Conservation (phyloP, 2,888 invertebrate species). For the Epinotia ramella region DNA sequence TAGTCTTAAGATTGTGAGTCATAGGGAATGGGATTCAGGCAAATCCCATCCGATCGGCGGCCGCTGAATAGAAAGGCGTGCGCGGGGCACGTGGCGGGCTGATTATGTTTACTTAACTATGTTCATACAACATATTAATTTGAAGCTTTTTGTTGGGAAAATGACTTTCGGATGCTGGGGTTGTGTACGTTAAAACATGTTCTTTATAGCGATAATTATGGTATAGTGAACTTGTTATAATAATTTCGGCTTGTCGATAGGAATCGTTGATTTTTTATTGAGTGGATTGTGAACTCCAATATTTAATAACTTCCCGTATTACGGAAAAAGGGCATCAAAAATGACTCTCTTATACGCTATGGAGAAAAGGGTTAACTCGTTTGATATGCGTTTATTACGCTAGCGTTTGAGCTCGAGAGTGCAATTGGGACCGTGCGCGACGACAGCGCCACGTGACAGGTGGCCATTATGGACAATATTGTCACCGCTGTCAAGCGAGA, state of each 20-base stretch:
- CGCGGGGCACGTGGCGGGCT: slow-evolving; percentile 73
- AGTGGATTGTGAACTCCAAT: too few species aligned
- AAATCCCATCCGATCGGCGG: slow-evolving; percentile 74
- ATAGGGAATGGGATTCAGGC: slow-evolving; percentile 76
- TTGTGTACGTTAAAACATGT: slow-evolving; percentile 33
- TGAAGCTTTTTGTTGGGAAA: slow-evolving; percentile 76
- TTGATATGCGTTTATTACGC: too few species aligned
- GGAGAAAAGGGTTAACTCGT: too few species aligned
- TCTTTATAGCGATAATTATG: slow-evolving; percentile 8
- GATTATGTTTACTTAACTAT: slow-evolving; percentile 83
- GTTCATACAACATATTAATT: slow-evolving; percentile 85
- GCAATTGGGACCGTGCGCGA: too few species aligned
- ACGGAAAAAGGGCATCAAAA: too few species aligned
- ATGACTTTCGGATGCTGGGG: slow-evolving; percentile 73
- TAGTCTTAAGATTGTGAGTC: slow-evolving; percentile 75
- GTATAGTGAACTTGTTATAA: not conserved
- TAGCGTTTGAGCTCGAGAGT: not conserved
- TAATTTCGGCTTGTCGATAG: too few species aligned
- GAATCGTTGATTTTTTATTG: not conserved
- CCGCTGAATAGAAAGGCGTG: slow-evolving; percentile 71
- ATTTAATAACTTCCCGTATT: too few species aligned
- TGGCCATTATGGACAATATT: too few species aligned
- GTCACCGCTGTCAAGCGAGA: too few species aligned
- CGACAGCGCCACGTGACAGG: too few species aligned
- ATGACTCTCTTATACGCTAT: not conserved